These are phyloP conservation scores for Conistra vaccinii DNA, from an alignment of 2,888 invertebrate genomes.

Conservation along the genomic window DNA sequence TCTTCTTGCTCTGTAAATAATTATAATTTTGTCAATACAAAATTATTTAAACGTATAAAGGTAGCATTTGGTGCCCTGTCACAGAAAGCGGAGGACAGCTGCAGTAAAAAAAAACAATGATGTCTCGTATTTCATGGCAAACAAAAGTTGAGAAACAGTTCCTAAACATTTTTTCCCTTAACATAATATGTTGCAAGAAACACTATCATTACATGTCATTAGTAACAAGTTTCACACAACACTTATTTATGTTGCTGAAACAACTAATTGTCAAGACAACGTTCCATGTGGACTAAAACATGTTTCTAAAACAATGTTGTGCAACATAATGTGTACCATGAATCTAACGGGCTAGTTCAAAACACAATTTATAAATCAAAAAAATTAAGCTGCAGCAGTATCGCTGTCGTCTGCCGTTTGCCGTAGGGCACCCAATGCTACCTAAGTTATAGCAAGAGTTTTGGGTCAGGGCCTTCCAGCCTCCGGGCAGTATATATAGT, in stretches of 20 bases:
- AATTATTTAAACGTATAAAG: constrained; percentile 16
- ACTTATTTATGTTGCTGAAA: neutral
- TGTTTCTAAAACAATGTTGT: neutral
- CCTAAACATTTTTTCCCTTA: neutral
- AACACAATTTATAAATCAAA: neutral
- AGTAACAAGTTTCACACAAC: neutral
- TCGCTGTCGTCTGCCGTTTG: neutral
- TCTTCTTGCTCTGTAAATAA: constrained; percentile 86
- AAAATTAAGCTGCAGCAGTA: neutral
- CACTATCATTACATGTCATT: neutral
- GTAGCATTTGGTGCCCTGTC: neutral
- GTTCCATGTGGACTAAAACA: neutral
- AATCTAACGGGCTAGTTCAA: neutral
- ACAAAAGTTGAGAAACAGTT: neutral
- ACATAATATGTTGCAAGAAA: neutral
- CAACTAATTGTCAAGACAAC: neutral
- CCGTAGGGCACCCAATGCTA: neutral
- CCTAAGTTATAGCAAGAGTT: constrained; percentile 1
- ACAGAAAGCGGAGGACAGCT: neutral
- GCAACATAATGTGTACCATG: neutral
- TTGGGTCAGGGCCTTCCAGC: neutral
- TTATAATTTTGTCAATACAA: constrained; percentile 45
- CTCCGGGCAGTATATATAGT: neutral
- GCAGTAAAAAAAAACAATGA: neutral
- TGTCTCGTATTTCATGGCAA: neutral